Percentiles rank a stretch among this genome's conserved stretches.
phyloP scores from a whole-genome alignment of 2,113 vertebrate species.

The Myiozetetes cayanensis region DNA sequence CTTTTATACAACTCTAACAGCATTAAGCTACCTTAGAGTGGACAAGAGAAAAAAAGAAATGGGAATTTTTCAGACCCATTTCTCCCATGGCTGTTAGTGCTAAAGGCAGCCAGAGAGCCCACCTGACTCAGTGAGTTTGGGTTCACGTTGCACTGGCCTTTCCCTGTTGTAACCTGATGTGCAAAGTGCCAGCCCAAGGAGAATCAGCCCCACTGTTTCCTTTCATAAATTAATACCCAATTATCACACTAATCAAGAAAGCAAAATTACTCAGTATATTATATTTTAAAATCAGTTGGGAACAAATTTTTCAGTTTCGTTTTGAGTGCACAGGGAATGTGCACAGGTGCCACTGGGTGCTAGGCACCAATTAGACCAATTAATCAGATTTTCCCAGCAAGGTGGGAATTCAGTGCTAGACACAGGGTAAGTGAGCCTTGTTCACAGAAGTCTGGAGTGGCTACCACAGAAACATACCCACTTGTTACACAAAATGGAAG shows the following conservation, averaged over 20 bases:
- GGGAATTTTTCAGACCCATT: not conserved
- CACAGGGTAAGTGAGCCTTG: not conserved
- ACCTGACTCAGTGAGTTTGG: not conserved
- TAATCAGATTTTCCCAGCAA: not conserved
- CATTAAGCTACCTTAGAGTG: not conserved
- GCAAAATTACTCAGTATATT: not conserved
- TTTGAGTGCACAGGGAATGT: not conserved
- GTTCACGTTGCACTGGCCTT: not conserved
- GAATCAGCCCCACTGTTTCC: constrained; percentile 38
- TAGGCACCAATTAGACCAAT: not conserved
- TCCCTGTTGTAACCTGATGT: not conserved
- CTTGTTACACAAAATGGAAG: not conserved
- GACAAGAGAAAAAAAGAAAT: not conserved
- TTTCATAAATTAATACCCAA: constrained; percentile 67
- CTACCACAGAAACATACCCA: not conserved
- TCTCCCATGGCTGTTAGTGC: not conserved
- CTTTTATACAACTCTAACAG: not conserved
- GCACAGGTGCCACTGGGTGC: not conserved
- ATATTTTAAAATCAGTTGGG: not conserved
- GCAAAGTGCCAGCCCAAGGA: constrained; percentile 17
- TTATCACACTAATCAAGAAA: constrained; percentile 42
- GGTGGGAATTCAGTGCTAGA: not conserved
- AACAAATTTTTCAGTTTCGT: not conserved
- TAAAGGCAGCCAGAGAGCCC: not conserved
- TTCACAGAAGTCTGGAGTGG: not conserved